Conservation (phyloP, 2,797 vertebrate species). For the Oreonectes daqikongensis region DNA sequence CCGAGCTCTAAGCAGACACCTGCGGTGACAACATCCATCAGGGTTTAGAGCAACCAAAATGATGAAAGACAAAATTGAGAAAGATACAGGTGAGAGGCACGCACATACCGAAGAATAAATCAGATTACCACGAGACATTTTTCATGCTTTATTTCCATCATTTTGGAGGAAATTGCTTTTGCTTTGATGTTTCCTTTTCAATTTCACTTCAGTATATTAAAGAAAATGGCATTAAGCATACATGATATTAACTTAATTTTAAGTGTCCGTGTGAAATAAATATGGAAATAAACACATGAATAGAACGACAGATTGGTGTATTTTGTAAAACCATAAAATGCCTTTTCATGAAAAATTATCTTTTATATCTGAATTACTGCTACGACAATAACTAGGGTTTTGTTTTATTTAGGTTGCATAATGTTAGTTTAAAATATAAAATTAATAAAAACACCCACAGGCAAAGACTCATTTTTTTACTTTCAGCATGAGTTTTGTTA, state of each 20-base stretch:
- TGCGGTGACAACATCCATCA: constrained; percentile 28
- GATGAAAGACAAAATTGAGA: constrained; percentile 12
- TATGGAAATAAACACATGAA: constrained; percentile 10
- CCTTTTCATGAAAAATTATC: neutral
- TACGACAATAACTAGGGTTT: neutral
- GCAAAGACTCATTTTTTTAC: too few relatives aligned
- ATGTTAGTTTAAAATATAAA: neutral
- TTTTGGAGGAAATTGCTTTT: constrained; percentile 25
- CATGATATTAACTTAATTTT: neutral
- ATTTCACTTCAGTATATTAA: constrained; percentile 4
- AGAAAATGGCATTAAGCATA: neutral
- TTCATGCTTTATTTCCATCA: constrained; percentile 17
- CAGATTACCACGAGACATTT: constrained; percentile 5
- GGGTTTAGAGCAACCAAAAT: constrained; percentile 5
- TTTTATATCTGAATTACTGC: neutral
- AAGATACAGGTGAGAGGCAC: neutral
- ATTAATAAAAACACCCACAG: neutral
- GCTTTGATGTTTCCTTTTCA: constrained; percentile 22
- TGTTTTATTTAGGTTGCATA: neutral
- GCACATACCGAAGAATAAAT: neutral
- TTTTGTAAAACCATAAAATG: neutral
- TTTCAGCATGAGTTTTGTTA: too few relatives aligned
- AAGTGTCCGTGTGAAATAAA: neutral
- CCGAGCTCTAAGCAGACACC: neutral
- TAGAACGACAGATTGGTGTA: neutral